A percentile compares a stretch with the other conserved stretches of the same genome.
These are phyloP conservation scores for Sandelia bainsii DNA, from an alignment of 2,797 vertebrate species.

Conservation along the genomic window DNA sequence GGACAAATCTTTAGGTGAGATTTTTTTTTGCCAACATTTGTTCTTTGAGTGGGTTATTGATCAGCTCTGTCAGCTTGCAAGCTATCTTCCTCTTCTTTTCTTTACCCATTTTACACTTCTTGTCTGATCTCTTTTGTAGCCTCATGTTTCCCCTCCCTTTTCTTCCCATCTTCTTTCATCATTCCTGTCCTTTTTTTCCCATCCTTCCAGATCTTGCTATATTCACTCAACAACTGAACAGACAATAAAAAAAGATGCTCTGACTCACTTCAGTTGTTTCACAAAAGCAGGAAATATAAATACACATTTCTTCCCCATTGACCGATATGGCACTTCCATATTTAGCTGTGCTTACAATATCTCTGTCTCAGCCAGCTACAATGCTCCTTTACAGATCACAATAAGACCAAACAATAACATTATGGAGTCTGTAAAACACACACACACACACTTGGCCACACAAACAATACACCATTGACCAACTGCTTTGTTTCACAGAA, in stretches of 20 bases:
- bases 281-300: constrained; percentile 79
- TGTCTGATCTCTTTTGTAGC: constrained; percentile 41
- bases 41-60: constrained; percentile 69
- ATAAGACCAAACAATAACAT: constrained; percentile 78
- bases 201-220: constrained; percentile 40
- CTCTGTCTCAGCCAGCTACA: constrained; percentile 68
- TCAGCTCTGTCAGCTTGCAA: constrained; percentile 59
- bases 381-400: constrained; percentile 71
- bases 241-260: constrained; percentile 48
- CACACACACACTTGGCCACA: constrained; percentile 49
- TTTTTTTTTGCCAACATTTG: constrained; percentile 41
- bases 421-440: constrained; percentile 59
- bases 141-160: constrained; percentile 23
- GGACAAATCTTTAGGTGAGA: constrained; percentile 67
- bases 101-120: constrained; percentile 42
- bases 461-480: constrained; percentile 78
- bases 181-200: constrained; percentile 24
- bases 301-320: constrained; percentile 67
- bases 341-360: constrained; percentile 75
- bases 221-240: constrained; percentile 38
- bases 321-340: constrained; percentile 61
- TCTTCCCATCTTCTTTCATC: constrained; percentile 36
- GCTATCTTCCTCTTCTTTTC: constrained; percentile 44
- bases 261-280: constrained; percentile 34
- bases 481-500: constrained; percentile 76